Conservation (phyloP, 2,888 invertebrate species). For the Eupithecia insigniata region DNA sequence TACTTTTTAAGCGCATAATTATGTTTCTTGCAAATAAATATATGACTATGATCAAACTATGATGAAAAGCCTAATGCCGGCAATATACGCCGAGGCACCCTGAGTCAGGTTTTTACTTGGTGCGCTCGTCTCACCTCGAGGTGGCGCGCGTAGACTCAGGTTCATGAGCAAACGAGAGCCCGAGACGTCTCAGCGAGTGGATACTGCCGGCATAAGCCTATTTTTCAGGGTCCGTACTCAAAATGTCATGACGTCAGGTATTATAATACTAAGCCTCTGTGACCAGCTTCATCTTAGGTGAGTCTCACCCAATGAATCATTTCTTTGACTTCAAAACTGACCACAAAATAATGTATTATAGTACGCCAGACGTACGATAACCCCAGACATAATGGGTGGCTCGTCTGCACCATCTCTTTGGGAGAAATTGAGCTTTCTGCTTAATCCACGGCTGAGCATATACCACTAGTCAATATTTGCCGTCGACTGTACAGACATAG, state of each 20-base stretch:
- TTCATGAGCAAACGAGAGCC: neutral
- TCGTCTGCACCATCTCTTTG: neutral
- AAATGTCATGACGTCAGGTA: neutral
- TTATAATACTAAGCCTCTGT: neutral
- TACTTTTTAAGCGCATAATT: too few species aligned
- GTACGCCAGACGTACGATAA: neutral
- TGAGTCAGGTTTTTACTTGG: too few species aligned
- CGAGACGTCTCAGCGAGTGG: too few species aligned
- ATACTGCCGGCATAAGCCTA: too few species aligned
- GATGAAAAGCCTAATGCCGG: neutral
- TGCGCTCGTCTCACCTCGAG: too few species aligned
- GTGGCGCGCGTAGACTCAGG: too few species aligned
- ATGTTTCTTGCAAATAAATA: too few species aligned
- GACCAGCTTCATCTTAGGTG: neutral
- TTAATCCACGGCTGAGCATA: conserved; percentile 8
- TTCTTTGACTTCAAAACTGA: neutral
- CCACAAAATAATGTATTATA: neutral
- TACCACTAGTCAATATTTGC: conserved; percentile 17
- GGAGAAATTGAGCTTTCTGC: conserved; percentile 35
- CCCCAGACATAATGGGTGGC: neutral
- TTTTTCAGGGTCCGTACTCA: neutral
- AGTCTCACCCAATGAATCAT: neutral
- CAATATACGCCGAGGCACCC: neutral
- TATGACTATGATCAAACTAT: too few species aligned
- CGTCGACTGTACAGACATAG: neutral